A percentile compares a stretch with the other conserved stretches of the same genome.
These are phyloP conservation scores for Cotesia typhae DNA, from an alignment of 1,140 invertebrate genomes.

Conservation along the genomic window DNA sequence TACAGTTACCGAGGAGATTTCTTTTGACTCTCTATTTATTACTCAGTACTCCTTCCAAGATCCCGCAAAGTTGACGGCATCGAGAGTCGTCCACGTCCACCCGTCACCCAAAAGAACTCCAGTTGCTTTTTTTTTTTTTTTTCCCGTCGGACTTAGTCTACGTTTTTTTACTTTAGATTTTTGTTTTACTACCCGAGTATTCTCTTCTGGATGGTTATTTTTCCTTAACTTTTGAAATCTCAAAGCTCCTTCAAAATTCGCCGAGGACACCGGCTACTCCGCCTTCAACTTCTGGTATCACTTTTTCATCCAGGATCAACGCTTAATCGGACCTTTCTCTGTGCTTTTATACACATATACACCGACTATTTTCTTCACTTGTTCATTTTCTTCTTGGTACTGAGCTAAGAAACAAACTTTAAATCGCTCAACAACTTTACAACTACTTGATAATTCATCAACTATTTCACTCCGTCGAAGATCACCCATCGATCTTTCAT, in stretches of 20 bases:
- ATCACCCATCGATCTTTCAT: too few species aligned
- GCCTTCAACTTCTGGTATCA: conserved; percentile 50
- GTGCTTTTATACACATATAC: conserved; percentile 22
- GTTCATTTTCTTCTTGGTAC: conserved; percentile 1
- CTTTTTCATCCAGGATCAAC: conserved; percentile 56
- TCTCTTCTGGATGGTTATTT: conserved; percentile 4
- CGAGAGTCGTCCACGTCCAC: conserved; percentile 33
- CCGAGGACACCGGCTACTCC: conserved; percentile 37
- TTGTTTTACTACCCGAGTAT: conserved; percentile 30
- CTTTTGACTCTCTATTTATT: conserved; percentile 34
- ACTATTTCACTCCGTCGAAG: too few species aligned
- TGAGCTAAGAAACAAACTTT: too few species aligned
- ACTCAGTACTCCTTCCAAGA: conserved; percentile 20
- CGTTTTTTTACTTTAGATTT: conserved; percentile 22
- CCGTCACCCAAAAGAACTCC: neutral
- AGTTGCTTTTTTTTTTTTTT: neutral
- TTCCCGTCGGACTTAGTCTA: conserved; percentile 18
- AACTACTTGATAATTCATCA: too few species aligned
- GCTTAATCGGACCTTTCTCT: conserved; percentile 54
- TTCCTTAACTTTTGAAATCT: conserved; percentile 39
- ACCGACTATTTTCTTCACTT: conserved; percentile 23
- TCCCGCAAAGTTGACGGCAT: conserved; percentile 40
- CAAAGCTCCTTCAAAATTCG: conserved; percentile 40
- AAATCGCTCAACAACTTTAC: too few species aligned
- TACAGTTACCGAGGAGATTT: conserved; percentile 39